phyloP scores from a whole-genome alignment of 2,797 vertebrate genomes.

The Oceanodroma leucorhoa region DNA sequence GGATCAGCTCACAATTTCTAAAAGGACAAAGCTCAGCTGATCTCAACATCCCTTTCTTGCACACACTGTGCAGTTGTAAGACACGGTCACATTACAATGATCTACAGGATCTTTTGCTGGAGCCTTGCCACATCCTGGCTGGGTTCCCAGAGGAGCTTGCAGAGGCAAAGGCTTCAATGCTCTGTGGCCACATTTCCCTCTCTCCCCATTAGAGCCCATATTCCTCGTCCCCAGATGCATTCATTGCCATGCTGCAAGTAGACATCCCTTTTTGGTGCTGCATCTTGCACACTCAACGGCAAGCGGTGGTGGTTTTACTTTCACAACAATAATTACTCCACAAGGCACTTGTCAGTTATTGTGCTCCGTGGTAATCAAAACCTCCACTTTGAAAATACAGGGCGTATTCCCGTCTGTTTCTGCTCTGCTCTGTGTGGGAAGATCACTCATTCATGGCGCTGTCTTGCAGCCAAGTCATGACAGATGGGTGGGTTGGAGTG shows the following conservation, averaged over 20 bases:
- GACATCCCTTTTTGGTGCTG: not conserved
- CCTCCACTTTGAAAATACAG: constrained; percentile 30
- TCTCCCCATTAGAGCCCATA: not conserved
- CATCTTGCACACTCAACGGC: not conserved
- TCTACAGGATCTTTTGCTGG: constrained; percentile 16
- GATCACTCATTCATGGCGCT: constrained; percentile 11
- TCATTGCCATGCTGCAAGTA: rapidly evolving
- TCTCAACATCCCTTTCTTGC: not conserved
- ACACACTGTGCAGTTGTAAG: not conserved
- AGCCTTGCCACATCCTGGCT: constrained; percentile 7
- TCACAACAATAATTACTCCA: constrained; percentile 30
- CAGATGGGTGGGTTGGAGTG: constrained; percentile 31
- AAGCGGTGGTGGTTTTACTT: not conserved
- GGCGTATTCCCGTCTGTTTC: not conserved
- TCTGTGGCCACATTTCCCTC: not conserved
- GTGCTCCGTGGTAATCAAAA: constrained; percentile 22
- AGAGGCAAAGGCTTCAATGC: not conserved
- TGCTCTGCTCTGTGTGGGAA: constrained; percentile 27
- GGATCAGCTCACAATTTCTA: not conserved
- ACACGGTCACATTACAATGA: not conserved
- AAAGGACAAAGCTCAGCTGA: constrained; percentile 12
- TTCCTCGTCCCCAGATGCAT: not conserved
- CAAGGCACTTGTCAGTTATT: constrained; percentile 12
- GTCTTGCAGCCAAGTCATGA: constrained; percentile 36
- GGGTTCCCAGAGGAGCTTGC: not conserved